These are phyloP conservation scores for Hephaestus fuliginosus DNA, from an alignment of 2,797 vertebrate species.

Conservation along the genomic window DNA sequence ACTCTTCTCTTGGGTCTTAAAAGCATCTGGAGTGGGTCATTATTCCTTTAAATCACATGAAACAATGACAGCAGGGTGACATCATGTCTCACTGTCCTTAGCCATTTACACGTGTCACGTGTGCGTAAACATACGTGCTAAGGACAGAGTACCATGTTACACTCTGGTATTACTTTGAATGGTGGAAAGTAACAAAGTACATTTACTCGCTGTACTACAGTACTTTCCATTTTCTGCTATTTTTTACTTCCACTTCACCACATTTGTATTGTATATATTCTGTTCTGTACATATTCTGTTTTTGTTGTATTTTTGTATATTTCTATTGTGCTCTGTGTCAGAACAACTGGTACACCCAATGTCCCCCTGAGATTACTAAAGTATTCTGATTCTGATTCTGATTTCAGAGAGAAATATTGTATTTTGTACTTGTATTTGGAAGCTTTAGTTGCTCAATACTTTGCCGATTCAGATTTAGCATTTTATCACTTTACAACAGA, in stretches of 20 bases:
- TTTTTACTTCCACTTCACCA: background rate
- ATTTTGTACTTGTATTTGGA: background rate
- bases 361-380: no score
- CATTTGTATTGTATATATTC: background rate
- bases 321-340: no score
- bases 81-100: slow-evolving; percentile 55
- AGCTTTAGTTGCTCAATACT: background rate
- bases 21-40: slow-evolving; percentile 19
- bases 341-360: no score
- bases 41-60: slow-evolving; percentile 39
- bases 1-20: slow-evolving; percentile 1
- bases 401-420: background rate
- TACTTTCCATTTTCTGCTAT: background rate
- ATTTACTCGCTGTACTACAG: background rate
- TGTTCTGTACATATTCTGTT: no score
- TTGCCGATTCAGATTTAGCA: background rate
- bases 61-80: slow-evolving; percentile 54
- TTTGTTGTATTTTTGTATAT: no score
- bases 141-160: background rate
- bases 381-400: no score
- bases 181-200: background rate
- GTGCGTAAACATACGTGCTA: background rate
- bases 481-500: background rate
- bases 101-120: background rate
- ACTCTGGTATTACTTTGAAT: background rate